Evolutionary conservation across 64 coral and sea anemone genomes (phyloP).

Genomic region (Stichodactyla helianthus): DNA sequence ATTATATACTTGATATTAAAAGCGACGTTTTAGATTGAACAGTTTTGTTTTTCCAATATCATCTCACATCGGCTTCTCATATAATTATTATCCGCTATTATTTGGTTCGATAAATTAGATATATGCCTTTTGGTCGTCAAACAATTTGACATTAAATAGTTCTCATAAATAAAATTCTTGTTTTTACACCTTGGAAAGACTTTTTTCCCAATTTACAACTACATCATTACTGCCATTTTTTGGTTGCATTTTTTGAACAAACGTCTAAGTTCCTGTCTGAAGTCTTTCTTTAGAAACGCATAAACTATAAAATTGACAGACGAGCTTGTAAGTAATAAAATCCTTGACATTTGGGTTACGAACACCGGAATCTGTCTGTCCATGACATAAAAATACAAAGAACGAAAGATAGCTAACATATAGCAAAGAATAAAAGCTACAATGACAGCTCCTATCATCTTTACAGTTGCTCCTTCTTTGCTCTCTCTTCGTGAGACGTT

Average conservation of each 20-base stretch:
- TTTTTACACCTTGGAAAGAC: no score
- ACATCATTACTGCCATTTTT: not conserved
- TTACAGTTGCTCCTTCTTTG: constrained; percentile 12
- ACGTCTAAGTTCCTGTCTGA: constrained; percentile 15
- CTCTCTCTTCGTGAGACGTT: not conserved
- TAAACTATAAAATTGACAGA: constrained; percentile 44
- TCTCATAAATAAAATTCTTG: no score
- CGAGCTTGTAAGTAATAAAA: constrained; percentile 22
- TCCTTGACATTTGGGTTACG: not conserved
- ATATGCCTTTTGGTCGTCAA: no score
- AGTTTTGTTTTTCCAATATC: no score
- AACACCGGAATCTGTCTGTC: not conserved
- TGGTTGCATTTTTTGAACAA: not conserved
- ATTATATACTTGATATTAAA: no score
- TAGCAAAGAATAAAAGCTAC: constrained; percentile 5
- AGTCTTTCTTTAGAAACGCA: constrained; percentile 45
- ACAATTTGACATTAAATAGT: no score
- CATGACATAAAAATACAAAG: constrained; percentile 27
- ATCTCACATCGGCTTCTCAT: no score
- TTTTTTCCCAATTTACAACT: not conserved
- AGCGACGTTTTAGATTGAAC: no score
- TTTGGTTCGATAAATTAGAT: no score
- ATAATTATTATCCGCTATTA: no score
- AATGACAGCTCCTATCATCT: constrained; percentile 26
- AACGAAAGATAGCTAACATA: constrained; percentile 5